Base-by-base conservation (phyloP, 2,888 invertebrate genomes). In the Pandemis cinnamomeana region DNA sequence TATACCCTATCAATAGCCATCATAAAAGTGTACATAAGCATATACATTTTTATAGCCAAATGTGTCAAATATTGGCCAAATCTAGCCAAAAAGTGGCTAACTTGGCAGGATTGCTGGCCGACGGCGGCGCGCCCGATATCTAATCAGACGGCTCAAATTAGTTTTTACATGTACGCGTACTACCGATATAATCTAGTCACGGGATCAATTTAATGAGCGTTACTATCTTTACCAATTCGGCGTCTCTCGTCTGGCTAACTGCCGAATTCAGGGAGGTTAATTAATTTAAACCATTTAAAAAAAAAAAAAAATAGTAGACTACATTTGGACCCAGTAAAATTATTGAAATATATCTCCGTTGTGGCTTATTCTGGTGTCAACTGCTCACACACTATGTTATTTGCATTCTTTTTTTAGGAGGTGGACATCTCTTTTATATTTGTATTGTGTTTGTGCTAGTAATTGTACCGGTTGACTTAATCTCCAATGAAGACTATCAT, bases 81-180 rank as follows among this genome's bases (percentile, higher is more conserved):
- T 53, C 7, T 15, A 20, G 53, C 53, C 15, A 7, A 53, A 46
- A 15, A 53, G 7, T n/a, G 1, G 20, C 15, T n/a, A 55, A 8
- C 20, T 55, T 55, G 55, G 55, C 55, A 55, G 13, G 20, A 20
- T 20, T n/a, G 13, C 20, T 55, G 15, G 55, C 55, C 15, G 36
- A 41, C 60, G 10, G 7, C 20, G 27, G 36, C 20, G 41, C 61
- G 61, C 42, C 41, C 67, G 36, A 67, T 51, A 15, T 48, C 53
- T 67, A 27, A 51, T 36, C 67, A 67, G 13, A 67, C 36, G 41
- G 41, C 67, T 41, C 67, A 42, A 72, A 67, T 67, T 63, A 72
- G 72, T 61, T 72, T 72, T 71, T 71, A 71, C 64, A 66, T 58
- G 46, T 66, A 71, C 41, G 64, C 58, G 27, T 48, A 58, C 46